Evolutionary conservation across 2,797 vertebrate genomes (phyloP), one percentile per base, ranked within the genome.

Genomic region (Spondyliosoma cantharus): DNA sequence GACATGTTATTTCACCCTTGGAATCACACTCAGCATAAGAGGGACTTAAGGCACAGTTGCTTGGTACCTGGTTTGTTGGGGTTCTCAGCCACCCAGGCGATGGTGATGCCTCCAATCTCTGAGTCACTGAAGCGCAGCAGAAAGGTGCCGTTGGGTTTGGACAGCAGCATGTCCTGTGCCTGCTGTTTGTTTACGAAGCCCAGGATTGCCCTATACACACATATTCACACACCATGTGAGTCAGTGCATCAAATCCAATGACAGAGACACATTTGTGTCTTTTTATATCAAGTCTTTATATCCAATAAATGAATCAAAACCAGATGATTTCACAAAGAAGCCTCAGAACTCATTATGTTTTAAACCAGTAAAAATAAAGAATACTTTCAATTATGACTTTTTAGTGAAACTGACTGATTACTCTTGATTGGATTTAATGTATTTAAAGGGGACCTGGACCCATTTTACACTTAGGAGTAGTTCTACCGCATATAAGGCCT

Each of bases 111-210:
- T 1, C 98, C 98, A 0, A 98, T 98, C 90, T 98, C 97, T 0
- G 98, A 99, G 93, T 99, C 98, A 0, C 98, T 99, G 93, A 98
- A 99, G 6, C 98, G 93, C 85, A 99, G 94, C 9, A 99, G 96
- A 91, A 99, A 99, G 48, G 97, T 98, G 56, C 98, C 97, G 0
- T 99, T 97, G 0, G 97, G 96, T 92, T 98, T 98, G 89, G 96
- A 98, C 89, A 98, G 93, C 83, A 99, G 94, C 88, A 99, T 96
- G 93, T 98, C 97, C 15, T 98, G 97, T 0, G 97, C 97, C 85
- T 98, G 97, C 87, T 99, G 98, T 91, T 99, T 99, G 92, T 98
- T 99, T 59, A 98, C 96, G 70, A 98, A 99, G 67, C 97, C 97
- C 88, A 98, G 83, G 80, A 99, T 99, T 24, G 98, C 98, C 87